Base-by-base conservation (phyloP, 2,113 vertebrate species). In the Heterotilapia buettikoferi region DNA sequence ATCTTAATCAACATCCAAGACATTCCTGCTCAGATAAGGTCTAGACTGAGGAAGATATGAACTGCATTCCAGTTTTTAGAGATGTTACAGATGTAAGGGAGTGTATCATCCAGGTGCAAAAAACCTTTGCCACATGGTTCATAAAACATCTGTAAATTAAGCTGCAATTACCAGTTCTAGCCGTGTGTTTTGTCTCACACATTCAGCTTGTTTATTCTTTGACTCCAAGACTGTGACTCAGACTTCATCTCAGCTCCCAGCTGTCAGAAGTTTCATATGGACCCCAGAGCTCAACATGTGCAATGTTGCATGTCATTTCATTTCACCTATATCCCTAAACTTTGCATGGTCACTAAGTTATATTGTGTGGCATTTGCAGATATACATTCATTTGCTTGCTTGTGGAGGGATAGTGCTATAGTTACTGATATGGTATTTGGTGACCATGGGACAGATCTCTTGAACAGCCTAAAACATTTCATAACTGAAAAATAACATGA, bases 1-100 rank as follows among this genome's bases (percentile, higher is more conserved):
- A 52, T 78, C 45, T 33, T 76, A 47, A 26, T 66, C 29, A 85
- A 40, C 52, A 71, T 9, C 56, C n/a, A 71, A 84, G 66, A 87
- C 88, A 90, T 90, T 92, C 83, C 88, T 83, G 56, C 31, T 63
- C 0, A 87, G 90, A 89, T 88, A 83, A 86, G 12, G 84, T 43
- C 79, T 80, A 9, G 88, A 83, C 68, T 87, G 40, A 57, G 53
- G n/a, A 26, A 82, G 89, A 89, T 78, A 78, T 78, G 80, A 84
- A 54, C 7, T 26, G 50, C 87, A 84, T 91, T 93, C 87, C 90
- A 82, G 45, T 31, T n/a, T 78, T 9, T 52, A 50, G 54, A 40
- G 13, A 90, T 61, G 76, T 87, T 81, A 36, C 82, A 78, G 14
- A 59, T 36, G 56, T 26, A 63, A 66, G 71, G 40, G 66, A 43